Base-by-base conservation (phyloP, 1,140 invertebrate genomes). In the Temnothorax nylanderi region DNA sequence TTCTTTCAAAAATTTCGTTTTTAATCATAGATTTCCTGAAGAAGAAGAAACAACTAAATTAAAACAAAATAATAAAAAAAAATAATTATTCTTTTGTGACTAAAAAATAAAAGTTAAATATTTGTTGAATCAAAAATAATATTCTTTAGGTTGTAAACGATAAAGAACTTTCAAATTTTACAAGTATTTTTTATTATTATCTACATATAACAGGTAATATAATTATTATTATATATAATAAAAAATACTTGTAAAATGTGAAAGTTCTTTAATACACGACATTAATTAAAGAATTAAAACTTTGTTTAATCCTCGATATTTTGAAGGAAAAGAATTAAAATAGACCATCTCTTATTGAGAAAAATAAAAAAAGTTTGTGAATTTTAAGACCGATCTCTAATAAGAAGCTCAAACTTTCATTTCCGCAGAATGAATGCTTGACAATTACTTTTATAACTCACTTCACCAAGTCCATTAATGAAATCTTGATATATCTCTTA, bases 361-460 rank as follows among this genome's bases (percentile, higher is more conserved):
- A 21, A 21, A 56, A 1, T 3, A 10, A 16, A 34, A 77, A 32
- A 18, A 62, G 4, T 58, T 60, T 1, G 4, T 32, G 7, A 18
- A 47, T 60, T 26, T 77, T 60, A n/a, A 62, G 2, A 21, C 13
- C n/a, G 7, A 76, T 26, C 26, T 26, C 26, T 60, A 62, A 60
- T 44, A 44, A 26, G 21, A 44, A 60, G 4, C 26, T 76, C 10
- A 16, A 41, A 41, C 58, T 76, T 32, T 18, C 4, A 77, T 62
- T 34, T 37, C 32, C 5, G 18, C 4, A 13, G 34, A 75, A 75
- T 56, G 32, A 56, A 74, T 37, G 26, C 69, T 71, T 51, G 67
- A n/a, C 67, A 71, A 41, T 56, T 21, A n/a, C 54, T 62, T 76
- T 58, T 71, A 71, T 41, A 75, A 58, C 16, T 32, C 8, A n/a